A percentile compares a stretch with the other conserved stretches of the same genome.
phyloP scores from a whole-genome alignment of 1,140 invertebrate genomes.

The Anagrus nilaparvatae region DNA sequence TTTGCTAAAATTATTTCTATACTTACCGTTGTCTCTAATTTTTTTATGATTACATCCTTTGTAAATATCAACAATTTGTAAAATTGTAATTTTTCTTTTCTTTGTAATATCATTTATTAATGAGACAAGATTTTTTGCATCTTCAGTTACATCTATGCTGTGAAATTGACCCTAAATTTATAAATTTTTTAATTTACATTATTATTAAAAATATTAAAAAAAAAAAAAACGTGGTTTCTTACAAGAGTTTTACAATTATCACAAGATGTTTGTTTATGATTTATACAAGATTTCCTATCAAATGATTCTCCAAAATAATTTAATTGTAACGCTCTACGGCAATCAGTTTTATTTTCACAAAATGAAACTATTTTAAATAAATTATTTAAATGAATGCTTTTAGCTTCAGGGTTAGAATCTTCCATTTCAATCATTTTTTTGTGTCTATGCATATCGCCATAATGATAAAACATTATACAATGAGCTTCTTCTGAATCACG shows the following conservation, averaged over 20 bases:
- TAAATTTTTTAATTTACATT: constrained; percentile 2
- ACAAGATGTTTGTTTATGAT: constrained; percentile 56
- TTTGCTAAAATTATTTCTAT: not conserved
- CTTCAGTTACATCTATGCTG: constrained; percentile 66
- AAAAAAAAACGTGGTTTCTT: constrained; percentile 10
- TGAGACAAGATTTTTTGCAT: constrained; percentile 59
- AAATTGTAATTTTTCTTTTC: constrained; percentile 54
- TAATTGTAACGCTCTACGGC: constrained; percentile 74
- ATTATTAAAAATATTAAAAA: not conserved
- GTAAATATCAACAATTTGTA: constrained; percentile 74
- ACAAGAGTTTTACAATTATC: constrained; percentile 82
- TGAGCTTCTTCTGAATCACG: constrained; percentile 71
- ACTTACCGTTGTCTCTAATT: not conserved
- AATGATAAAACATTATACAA: constrained; percentile 83
- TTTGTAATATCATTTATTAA: constrained; percentile 56
- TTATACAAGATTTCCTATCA: constrained; percentile 52
- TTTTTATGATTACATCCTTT: constrained; percentile 46
- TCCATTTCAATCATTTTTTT: constrained; percentile 62
- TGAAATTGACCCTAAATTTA: constrained; percentile 30
- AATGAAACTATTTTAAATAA: constrained; percentile 79
- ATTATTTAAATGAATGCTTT: constrained; percentile 77
- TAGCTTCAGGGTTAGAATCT: constrained; percentile 42
- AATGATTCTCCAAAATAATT: constrained; percentile 92
- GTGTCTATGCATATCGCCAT: constrained; percentile 67
- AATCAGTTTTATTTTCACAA: constrained; percentile 86